Evolutionary conservation across 2,888 invertebrate species (phyloP), one percentile per base, ranked within the genome.

Genomic region (Serripes groenlandicus): DNA sequence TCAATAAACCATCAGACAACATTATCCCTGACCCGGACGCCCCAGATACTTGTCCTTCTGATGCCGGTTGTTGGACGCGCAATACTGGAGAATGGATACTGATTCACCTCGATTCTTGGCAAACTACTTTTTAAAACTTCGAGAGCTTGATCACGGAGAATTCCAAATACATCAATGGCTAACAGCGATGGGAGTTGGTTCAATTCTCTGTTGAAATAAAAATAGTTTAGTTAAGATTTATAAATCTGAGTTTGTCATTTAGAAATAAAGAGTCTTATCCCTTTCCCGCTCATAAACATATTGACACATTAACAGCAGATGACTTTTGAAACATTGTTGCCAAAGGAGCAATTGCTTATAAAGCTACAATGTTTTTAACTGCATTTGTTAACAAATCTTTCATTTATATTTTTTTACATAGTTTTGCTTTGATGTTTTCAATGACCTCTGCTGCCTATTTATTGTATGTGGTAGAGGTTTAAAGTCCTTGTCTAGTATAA

Each of bases 1-100:
- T n/a, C n/a, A n/a, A n/a, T n/a, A n/a, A n/a, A n/a, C n/a, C 2
- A 30, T 79, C 78, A 89, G 18, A 85, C 76, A 18, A 85, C 84
- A 64, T 80, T 89, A 58, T 93, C 94, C 60, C 94, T 79, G 9
- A 93, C 93, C 74, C 97, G 95, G 34, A 97, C 95, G 0, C 97
- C 97, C 99, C 98, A 99, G 93, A 99, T 97, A 32, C 97, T 98
- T 0, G 98, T 98, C 89, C 98, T 96, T 84, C 97, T 95, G 0
- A 97, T 96, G 0, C 98, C 98, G 0, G 98, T 98, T 0, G 98
- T 98, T 0, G 98, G 98, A 23, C 95, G 90, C 0, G 98, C 98
- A 21, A 98, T 97, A 0, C 97, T 97, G 91, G 98, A 98, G 93
- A 97, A 97, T 82, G 96, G 96, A 21, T 98, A 95, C 54, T 90